Evolutionary conservation across 2,113 vertebrate species (phyloP).

Genomic region (Syngnathus floridae): DNA sequence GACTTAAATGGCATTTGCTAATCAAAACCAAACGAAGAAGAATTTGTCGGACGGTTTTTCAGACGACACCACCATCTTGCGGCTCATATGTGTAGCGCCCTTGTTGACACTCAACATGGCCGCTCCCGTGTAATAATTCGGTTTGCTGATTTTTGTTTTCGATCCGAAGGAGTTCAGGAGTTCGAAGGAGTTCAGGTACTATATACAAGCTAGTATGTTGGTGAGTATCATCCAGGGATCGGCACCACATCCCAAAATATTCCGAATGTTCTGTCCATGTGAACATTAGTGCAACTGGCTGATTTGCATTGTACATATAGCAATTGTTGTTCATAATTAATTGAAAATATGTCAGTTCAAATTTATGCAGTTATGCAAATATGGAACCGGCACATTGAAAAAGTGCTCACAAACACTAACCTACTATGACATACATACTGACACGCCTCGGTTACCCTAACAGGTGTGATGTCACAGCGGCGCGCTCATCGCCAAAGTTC

Average conservation of each 20-base stretch:
- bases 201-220: no score
- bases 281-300: no score
- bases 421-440: no score
- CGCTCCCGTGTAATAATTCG: constrained; percentile 18
- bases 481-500: constrained; percentile 65
- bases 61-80: constrained; percentile 34
- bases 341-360: no score
- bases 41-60: background rate
- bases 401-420: no score
- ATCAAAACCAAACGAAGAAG: background rate
- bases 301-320: no score
- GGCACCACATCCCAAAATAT: no score
- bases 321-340: no score
- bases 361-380: background rate
- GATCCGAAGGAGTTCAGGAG: background rate
- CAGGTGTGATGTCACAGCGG: constrained; percentile 53
- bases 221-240: no score
- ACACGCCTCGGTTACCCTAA: constrained; percentile 74
- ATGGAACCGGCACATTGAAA: background rate
- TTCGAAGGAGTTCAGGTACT: constrained; percentile 21
- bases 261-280: no score
- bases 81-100: background rate
- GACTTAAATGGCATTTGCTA: background rate
- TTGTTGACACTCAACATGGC: constrained; percentile 49
- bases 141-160: constrained; percentile 5